phyloP scores from a whole-genome alignment of 2,113 vertebrate genomes.

The Psephotus haematonotus region DNA sequence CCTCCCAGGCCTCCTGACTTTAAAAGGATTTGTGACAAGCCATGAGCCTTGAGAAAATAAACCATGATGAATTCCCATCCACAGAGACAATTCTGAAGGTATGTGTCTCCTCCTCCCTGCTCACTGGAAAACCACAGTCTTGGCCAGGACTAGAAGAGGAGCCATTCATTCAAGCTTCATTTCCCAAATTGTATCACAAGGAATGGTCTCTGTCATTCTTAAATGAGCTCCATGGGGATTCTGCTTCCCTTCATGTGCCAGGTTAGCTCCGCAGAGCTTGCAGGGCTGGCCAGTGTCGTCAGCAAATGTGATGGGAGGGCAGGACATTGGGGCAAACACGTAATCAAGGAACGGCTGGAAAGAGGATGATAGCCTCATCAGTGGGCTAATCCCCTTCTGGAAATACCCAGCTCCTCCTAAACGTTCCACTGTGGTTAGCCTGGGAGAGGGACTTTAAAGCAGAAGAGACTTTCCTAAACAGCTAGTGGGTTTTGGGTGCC shows the following conservation, averaged over 20 bases:
- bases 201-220: neutral
- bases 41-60: conserved; percentile 68
- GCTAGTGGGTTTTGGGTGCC: neutral
- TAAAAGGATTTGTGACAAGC: conserved; percentile 54
- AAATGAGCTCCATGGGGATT: neutral
- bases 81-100: conserved; percentile 1
- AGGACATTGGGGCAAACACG: neutral
- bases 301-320: neutral
- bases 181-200: neutral
- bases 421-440: neutral
- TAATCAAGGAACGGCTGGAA: neutral
- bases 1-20: conserved; percentile 12
- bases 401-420: neutral
- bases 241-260: neutral
- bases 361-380: neutral
- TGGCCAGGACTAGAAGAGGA: conserved; percentile 28
- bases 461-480: neutral
- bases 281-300: neutral
- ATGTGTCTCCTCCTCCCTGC: neutral
- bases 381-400: neutral
- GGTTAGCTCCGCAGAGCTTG: neutral
- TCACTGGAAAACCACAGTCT: conserved; percentile 52
- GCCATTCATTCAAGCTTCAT: neutral
- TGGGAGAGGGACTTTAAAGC: neutral
- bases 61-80: conserved; percentile 58